Evolutionary conservation across 2,888 invertebrate genomes (phyloP).

Genomic region (Athalia circularis): DNA sequence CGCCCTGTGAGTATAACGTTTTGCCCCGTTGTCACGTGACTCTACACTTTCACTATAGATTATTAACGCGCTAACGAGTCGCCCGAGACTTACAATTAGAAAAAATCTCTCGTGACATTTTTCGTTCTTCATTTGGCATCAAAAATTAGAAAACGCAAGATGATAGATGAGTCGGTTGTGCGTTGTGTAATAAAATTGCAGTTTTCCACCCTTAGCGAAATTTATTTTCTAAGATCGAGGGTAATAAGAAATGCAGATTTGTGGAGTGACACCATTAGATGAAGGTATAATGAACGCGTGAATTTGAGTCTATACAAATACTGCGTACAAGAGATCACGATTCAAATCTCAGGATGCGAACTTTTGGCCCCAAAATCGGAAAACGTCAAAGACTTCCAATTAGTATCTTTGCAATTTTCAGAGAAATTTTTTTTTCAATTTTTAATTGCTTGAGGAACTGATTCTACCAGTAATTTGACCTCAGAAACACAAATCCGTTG

Average conservation of each 20-base stretch:
- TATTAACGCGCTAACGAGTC: constrained; percentile 42
- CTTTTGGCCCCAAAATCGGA: too few relatives aligned
- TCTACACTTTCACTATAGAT: constrained; percentile 25
- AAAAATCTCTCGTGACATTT: not conserved
- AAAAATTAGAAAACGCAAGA: not conserved
- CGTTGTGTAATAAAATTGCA: not conserved
- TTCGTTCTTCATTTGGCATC: not conserved
- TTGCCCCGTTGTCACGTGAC: constrained; percentile 27
- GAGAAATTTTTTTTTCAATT: not conserved
- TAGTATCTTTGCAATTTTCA: not conserved
- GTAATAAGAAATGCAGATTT: too few relatives aligned
- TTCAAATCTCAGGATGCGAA: too few relatives aligned
- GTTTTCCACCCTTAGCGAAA: not conserved
- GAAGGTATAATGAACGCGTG: too few relatives aligned
- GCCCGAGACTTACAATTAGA: not conserved
- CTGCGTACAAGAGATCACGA: too few relatives aligned
- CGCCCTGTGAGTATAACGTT: constrained; percentile 31
- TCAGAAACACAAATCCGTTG: too few relatives aligned
- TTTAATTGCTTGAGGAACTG: too few relatives aligned
- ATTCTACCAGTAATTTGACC: too few relatives aligned
- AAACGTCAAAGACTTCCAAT: too few relatives aligned
- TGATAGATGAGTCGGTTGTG: not conserved
- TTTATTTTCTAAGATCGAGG: too few relatives aligned
- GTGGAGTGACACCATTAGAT: too few relatives aligned
- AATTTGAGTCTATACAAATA: too few relatives aligned